Evolutionary conservation across 2,888 invertebrate species (phyloP).

Genomic region (Neelides folsomi): DNA sequence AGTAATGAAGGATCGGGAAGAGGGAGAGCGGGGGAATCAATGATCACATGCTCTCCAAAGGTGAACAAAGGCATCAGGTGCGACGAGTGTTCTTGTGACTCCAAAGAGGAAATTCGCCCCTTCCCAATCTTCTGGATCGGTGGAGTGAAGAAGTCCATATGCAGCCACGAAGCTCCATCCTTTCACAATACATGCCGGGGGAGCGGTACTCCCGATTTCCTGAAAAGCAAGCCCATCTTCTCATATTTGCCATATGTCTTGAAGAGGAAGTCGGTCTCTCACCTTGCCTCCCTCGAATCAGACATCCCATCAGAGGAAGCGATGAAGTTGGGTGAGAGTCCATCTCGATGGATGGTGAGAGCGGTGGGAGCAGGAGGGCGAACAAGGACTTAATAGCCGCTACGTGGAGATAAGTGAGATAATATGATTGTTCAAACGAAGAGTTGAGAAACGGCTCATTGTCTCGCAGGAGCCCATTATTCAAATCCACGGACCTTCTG

Average conservation of each 20-base stretch:
- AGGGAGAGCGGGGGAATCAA: slow-evolving; percentile 2
- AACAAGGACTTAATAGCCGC: background rate
- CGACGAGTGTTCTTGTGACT: too few species aligned
- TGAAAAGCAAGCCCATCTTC: slow-evolving; percentile 10
- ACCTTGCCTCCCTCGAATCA: slow-evolving; percentile 5
- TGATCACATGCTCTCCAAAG: too few species aligned
- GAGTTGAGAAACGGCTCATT: background rate
- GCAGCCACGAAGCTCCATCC: too few species aligned
- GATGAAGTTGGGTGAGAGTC: too few species aligned
- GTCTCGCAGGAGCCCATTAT: too few species aligned
- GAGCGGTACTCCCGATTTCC: slow-evolving; percentile 11
- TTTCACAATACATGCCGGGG: too few species aligned
- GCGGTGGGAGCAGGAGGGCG: background rate
- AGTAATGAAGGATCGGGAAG: background rate
- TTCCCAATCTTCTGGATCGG: too few species aligned
- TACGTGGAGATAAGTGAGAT: background rate
- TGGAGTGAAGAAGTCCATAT: too few species aligned
- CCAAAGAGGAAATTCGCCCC: too few species aligned
- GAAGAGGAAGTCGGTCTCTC: slow-evolving; percentile 15
- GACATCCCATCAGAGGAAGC: too few species aligned
- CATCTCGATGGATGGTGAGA: background rate
- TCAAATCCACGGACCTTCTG: too few species aligned
- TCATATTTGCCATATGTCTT: slow-evolving; percentile 22
- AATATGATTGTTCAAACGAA: background rate
- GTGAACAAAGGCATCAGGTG: too few species aligned